Evolutionary conservation across 1,140 invertebrate genomes (phyloP), one percentile per base, ranked within the genome.

Genomic region (Globodera rostochiensis): DNA sequence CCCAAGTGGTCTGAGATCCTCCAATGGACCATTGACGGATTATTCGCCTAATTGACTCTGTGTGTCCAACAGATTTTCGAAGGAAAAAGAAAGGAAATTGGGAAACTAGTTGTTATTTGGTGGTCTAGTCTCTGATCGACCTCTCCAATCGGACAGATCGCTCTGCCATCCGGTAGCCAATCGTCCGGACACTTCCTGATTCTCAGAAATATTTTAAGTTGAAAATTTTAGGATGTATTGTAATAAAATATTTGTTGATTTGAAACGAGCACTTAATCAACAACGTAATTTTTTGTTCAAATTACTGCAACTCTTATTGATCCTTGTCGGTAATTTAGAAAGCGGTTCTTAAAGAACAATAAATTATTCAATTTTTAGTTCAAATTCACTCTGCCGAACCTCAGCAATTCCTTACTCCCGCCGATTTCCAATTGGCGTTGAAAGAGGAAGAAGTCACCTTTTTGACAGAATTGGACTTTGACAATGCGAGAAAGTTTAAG

Each of bases 391-490:
- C n/a, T 69, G 13, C 79, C n/a, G 50, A 46, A 9, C 49, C 81
- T 36, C 83, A 84, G 47, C 77, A 69, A 49, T 84, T 82, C 64
- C 67, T 84, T 36, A 84, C 83, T 21, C 46, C 69, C 0, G 69
- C 47, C 25, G 83, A 84, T 73, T 84, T 86, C 49, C 49, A 70
- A 50, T 9, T 80, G 45, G 67, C 46, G n/a, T 25, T 80, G 76
- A 47, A 36, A 80, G 79, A 82, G 66, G 79, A 80, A 45, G 50
- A 57, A 25, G 79, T 82, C 15, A 80, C 81, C 1, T 82, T 80
- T 49, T 78, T 88, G 53, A 86, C 89, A 8, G 84, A 90, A 47
- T 67, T 77, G 53, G 87, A 88, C 70, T 88, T 88, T 76, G 73
- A 82, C 57, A 90, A 90, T 76, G 87, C 86, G 57, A 83, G 80